These are phyloP conservation scores for Halichoeres trimaculatus DNA, from an alignment of 2,113 vertebrate species.

Conservation along the genomic window DNA sequence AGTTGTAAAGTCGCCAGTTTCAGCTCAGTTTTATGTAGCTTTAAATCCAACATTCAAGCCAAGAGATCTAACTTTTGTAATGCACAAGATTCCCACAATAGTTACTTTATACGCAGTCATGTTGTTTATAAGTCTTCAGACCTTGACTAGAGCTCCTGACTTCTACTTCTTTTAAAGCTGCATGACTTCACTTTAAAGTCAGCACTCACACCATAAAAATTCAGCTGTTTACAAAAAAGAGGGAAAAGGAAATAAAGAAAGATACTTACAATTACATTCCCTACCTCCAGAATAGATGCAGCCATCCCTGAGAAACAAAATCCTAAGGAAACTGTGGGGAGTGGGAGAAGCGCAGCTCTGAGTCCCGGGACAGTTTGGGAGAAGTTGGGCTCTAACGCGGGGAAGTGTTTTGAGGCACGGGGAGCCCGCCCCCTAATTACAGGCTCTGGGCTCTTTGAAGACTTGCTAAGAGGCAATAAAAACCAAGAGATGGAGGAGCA, in stretches of 20 bases:
- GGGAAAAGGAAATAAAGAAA: constrained; percentile 15
- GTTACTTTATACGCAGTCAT: neutral
- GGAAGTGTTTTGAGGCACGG: constrained; percentile 82
- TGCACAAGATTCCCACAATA: neutral
- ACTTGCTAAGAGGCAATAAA: constrained; percentile 82
- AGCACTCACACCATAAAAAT: neutral
- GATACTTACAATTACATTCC: constrained; percentile 79
- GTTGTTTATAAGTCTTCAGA: neutral
- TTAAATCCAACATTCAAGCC: neutral
- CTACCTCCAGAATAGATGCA: constrained; percentile 87
- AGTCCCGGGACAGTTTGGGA: constrained; percentile 83
- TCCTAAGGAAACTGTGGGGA: constrained; percentile 78
- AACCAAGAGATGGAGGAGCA: constrained; percentile 63
- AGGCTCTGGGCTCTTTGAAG: constrained; percentile 82
- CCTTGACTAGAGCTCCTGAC: neutral
- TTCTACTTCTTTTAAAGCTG: neutral
- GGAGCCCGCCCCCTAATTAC: constrained; percentile 87
- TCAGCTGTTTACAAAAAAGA: neutral
- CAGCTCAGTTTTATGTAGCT: neutral
- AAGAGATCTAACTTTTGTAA: neutral
- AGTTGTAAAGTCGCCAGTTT: neutral
- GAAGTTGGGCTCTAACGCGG: constrained; percentile 76
- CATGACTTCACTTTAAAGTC: neutral
- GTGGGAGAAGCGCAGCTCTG: constrained; percentile 73
- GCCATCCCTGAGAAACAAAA: constrained; percentile 88